Evolutionary conservation across 2,113 vertebrate species (phyloP).

Genomic region (Plestiodon gilberti): DNA sequence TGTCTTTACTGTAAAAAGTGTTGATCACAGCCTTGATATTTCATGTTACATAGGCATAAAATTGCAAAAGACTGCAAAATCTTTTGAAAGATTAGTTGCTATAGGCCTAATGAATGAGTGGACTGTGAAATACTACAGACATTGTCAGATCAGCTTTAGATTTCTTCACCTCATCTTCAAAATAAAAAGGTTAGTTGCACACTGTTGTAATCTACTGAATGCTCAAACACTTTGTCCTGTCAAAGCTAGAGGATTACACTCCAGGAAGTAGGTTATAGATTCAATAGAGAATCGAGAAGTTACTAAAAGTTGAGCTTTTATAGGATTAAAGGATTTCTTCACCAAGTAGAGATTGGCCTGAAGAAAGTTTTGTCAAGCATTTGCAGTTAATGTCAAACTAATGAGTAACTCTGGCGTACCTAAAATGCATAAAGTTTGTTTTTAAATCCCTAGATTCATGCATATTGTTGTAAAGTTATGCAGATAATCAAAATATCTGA

Average conservation of each 20-base stretch:
- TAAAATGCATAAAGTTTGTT: neutral
- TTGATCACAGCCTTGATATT: no score
- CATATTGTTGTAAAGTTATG: neutral
- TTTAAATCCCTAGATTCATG: neutral
- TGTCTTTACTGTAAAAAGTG: no score
- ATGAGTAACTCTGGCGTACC: neutral
- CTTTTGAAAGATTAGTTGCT: neutral
- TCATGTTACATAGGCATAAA: no score
- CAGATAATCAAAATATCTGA: neutral
- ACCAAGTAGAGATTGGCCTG: slow-evolving; percentile 29
- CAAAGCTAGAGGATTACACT: slow-evolving; percentile 24
- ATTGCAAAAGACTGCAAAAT: no score
- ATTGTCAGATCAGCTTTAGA: neutral
- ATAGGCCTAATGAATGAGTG: neutral
- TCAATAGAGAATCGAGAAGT: slow-evolving; percentile 51
- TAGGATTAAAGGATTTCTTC: slow-evolving; percentile 27
- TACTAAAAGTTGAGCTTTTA: slow-evolving; percentile 38
- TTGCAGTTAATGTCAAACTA: slow-evolving; percentile 13
- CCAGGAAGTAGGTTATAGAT: slow-evolving; percentile 25
- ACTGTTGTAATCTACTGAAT: slow-evolving; percentile 36
- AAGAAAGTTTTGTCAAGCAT: slow-evolving; percentile 32
- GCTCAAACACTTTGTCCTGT: slow-evolving; percentile 33
- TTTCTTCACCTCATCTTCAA: neutral
- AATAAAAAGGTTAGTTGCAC: neutral
- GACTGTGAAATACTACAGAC: neutral